Conservation (phyloP, 2,113 vertebrate species). For the Hyaena hyaena region DNA sequence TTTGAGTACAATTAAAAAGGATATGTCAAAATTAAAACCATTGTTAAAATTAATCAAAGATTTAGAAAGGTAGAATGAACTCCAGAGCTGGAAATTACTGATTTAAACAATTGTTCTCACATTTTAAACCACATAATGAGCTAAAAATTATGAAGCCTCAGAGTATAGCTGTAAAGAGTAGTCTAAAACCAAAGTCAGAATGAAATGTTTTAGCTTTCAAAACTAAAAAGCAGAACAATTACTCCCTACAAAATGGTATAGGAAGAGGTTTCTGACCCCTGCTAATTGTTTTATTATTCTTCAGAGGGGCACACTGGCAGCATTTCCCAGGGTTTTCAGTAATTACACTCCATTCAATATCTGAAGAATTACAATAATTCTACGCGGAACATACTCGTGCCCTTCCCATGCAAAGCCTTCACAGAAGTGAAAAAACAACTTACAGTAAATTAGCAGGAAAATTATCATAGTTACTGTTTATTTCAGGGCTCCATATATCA, state of each 20-base stretch:
- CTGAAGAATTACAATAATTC: constrained; percentile 83
- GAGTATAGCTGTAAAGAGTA: constrained; percentile 74
- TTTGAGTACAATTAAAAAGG: constrained; percentile 77
- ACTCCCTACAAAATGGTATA: constrained; percentile 78
- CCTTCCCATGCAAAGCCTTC: constrained; percentile 77
- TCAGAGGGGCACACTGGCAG: constrained; percentile 76
- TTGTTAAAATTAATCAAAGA: constrained; percentile 84
- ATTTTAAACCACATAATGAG: constrained; percentile 83
- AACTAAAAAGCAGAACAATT: constrained; percentile 82
- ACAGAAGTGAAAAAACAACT: constrained; percentile 79
- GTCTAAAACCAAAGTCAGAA: constrained; percentile 78
- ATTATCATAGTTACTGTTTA: constrained; percentile 75
- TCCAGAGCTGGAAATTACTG: constrained; percentile 80
- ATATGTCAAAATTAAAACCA: constrained; percentile 80
- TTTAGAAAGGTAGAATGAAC: constrained; percentile 80
- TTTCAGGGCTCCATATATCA: constrained; percentile 76
- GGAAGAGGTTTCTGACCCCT: constrained; percentile 83
- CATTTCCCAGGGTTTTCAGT: constrained; percentile 73
- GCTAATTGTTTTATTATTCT: constrained; percentile 84
- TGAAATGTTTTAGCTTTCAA: constrained; percentile 81
- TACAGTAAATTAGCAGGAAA: constrained; percentile 78
- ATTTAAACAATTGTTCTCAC: constrained; percentile 83
- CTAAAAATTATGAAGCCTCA: constrained; percentile 80
- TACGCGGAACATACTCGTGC: constrained; percentile 76
- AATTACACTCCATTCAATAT: constrained; percentile 83